phyloP scores from a whole-genome alignment of 2,797 vertebrate species.

The Rhinogobio ventralis region DNA sequence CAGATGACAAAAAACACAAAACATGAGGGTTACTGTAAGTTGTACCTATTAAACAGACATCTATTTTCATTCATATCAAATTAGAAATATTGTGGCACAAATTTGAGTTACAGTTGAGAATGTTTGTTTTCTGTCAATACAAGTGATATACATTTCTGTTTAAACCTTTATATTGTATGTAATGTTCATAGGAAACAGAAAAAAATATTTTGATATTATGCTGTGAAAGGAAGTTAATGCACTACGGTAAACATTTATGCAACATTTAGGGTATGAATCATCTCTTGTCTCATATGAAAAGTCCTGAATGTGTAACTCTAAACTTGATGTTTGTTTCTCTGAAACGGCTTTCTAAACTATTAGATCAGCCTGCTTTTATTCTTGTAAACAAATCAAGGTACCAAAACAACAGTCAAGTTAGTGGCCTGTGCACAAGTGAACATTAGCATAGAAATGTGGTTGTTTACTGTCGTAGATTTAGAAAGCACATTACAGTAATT shows the following conservation, averaged over 20 bases:
- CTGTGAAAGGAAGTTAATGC: background rate
- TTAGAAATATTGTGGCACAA: background rate
- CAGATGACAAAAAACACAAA: background rate
- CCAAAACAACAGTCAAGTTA: conserved; percentile 13
- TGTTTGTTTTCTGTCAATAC: background rate
- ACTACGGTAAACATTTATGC: background rate
- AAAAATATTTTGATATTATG: background rate
- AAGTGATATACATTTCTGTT: background rate
- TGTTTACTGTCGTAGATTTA: conserved; percentile 7
- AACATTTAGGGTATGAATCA: background rate
- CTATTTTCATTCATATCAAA: background rate
- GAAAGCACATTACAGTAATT: background rate
- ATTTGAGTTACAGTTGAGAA: background rate
- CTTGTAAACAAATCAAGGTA: background rate
- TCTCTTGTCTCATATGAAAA: background rate
- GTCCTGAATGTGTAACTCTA: background rate
- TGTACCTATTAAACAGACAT: background rate
- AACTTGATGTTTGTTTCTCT: background rate
- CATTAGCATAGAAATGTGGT: background rate
- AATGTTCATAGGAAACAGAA: background rate
- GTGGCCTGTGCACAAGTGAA: background rate
- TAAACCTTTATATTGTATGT: background rate
- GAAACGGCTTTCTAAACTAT: background rate
- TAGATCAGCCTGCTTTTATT: background rate
- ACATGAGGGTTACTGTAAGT: background rate